Evolutionary conservation across 2,888 invertebrate species (phyloP), one percentile per base, ranked within the genome.

Genomic region (Odontocerum albicorne): DNA sequence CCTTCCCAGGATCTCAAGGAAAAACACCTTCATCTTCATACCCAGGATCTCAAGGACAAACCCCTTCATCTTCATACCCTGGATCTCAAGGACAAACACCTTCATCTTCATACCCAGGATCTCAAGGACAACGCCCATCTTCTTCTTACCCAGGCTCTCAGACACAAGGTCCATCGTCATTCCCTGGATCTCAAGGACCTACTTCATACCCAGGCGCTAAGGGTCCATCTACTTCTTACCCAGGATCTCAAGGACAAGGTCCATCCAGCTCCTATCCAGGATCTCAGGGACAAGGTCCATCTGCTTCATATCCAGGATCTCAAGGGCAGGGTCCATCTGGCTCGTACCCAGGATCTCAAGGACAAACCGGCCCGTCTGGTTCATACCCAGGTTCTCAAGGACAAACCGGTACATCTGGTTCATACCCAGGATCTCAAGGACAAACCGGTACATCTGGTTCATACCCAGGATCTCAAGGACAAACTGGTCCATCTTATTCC

Each of bases 291-390:
- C 46, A 59, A 51, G 64, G 65, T n/a, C 64, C 66, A 44, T 49
- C 70, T 21, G 66, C 67, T n/a, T 63, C 65, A 2, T 69, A 66
- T 60, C 67, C 72, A 2, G 67, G 70, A 17, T 62, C 63, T 21
- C 59, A 63, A 38, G 63, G 62, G 42, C 58, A 65, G 51, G 69
- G 71, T 31, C 61, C 65, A 12, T 67, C 12, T 65, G 62, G 65
- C 3, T 64, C 60, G 66, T 68, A 62, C 22, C 64, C 65, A 10
- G 64, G 67, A 3, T 57, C 64, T 12, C n/a, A n/a, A n/a, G n/a
- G n/a, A n/a, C 59, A 63, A 38, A 63, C 62, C 40, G 61, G 65
- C 12, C 65, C 67, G 45, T 57, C 64, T 10, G 62, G 65, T 4
- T 55, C 64, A 10, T 55, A 54, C 46, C 54, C 60, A 49, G 66